Evolutionary conservation across 2,797 vertebrate genomes (phyloP), one percentile per base, ranked within the genome.

Genomic region (Dallia pectoralis): DNA sequence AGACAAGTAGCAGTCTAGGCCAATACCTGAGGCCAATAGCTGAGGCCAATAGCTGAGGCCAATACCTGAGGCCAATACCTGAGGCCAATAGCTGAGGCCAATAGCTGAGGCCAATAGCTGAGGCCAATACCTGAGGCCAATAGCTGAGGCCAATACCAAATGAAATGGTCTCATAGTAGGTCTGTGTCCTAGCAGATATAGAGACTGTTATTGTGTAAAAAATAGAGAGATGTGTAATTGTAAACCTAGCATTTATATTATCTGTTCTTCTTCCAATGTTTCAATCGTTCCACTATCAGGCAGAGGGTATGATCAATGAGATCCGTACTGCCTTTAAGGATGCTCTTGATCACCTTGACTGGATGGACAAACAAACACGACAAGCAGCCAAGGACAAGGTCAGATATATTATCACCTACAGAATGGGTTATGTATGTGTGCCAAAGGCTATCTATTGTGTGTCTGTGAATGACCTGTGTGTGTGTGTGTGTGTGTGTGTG

Each of bases 301-400:
- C 97, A 0, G 96, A 99, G 81, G 94, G 94, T 53, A 99, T 99
- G 97, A 99, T 99, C 62, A 91, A 95, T 0, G 95, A 95, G 87
- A 99, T 99, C 77, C 94, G 97, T 1, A 84, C 93, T 0, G 97
- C 96, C 0, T 99, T 99, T 0, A 96, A 99, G 86, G 86, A 93
- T 0, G 90, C 96, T 6, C 90, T 99, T 84, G 93, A 93, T 71
- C 84, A 90, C 71, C 88, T 99, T 63, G 89, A 84, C 78, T 99
- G 97, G 97, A 99, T 99, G 97, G 97, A 99, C 0, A 89, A 92
- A 32, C 93, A 94, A 74, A 99, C 97, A 0, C 93, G 91, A 73
- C 93, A 87, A 79, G 95, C 96, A 19, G 97, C 97, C 1, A 97
- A 96, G 80, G 96, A 98, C 74, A 99, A 99, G 95, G 97, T 98